phyloP scores from a whole-genome alignment of 53 echinoderm and acorn worm species.

The Apostichopus leukothele region DNA sequence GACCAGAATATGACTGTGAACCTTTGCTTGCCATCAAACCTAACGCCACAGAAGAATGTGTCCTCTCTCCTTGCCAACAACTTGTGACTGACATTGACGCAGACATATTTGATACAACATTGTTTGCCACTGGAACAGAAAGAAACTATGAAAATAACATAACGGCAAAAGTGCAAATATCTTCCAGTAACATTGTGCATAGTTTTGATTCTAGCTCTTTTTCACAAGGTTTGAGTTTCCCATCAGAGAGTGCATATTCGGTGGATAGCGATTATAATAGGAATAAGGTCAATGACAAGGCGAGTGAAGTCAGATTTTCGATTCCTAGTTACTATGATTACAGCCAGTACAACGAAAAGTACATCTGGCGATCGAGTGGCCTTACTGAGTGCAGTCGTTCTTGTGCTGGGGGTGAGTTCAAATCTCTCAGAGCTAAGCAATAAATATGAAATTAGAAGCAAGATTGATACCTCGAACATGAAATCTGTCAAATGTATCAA shows the following conservation, averaged over 20 bases:
- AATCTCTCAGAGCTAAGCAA: neutral
- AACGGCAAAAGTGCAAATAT: neutral
- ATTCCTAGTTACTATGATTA: neutral
- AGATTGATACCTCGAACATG: neutral
- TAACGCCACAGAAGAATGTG: constrained; percentile 54
- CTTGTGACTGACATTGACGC: neutral
- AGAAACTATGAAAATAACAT: too few species aligned
- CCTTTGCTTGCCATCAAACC: constrained; percentile 45
- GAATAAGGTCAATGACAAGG: neutral
- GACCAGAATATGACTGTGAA: constrained; percentile 56
- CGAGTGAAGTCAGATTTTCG: neutral
- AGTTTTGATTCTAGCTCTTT: neutral
- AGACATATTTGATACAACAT: too few species aligned
- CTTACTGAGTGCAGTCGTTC: constrained; percentile 86
- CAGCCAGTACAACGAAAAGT: constrained; percentile 50
- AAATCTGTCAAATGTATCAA: neutral
- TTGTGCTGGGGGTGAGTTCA: constrained; percentile 79
- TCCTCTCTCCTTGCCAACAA: constrained; percentile 34
- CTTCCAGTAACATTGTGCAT: neutral
- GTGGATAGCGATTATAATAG: neutral
- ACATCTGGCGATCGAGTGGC: constrained; percentile 71
- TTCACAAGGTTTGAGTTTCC: neutral
- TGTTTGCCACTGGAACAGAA: too few species aligned
- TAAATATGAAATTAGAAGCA: too few species aligned
- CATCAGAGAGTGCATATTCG: constrained; percentile 26